Conservation (phyloP, 2,888 invertebrate genomes). For the Campoplex capitator region DNA sequence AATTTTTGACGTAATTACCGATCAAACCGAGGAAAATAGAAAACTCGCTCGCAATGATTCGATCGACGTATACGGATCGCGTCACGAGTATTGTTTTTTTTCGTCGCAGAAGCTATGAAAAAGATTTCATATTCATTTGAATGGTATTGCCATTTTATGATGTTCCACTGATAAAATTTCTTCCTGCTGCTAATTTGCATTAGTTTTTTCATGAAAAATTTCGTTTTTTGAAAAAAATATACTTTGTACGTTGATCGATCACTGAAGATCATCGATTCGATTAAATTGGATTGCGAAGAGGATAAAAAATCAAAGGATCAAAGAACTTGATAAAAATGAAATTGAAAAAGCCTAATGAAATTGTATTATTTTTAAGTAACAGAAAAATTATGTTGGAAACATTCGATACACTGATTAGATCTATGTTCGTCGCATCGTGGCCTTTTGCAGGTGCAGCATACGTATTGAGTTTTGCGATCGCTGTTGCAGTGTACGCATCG, state of each 20-base stretch:
- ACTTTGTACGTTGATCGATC: too few relatives aligned
- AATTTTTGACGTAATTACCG: too few relatives aligned
- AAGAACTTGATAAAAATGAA: not conserved
- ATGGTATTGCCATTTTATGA: too few relatives aligned
- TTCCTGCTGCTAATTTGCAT: too few relatives aligned
- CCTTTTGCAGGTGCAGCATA: not conserved
- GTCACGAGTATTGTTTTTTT: too few relatives aligned
- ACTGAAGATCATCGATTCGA: too few relatives aligned
- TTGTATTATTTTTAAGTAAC: not conserved
- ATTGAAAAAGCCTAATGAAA: not conserved
- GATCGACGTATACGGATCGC: too few relatives aligned
- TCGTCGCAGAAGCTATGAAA: too few relatives aligned
- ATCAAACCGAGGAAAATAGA: too few relatives aligned
- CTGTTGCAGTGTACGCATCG: slow-evolving; percentile 6
- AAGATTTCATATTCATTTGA: too few relatives aligned
- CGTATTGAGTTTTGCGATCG: slow-evolving; percentile 9
- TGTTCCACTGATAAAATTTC: too few relatives aligned
- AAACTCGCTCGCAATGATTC: too few relatives aligned
- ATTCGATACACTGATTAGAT: slow-evolving; percentile 1
- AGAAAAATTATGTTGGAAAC: not conserved
- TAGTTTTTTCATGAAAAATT: not conserved
- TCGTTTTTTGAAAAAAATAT: not conserved
- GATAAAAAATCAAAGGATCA: not conserved
- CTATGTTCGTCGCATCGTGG: slow-evolving; percentile 7
- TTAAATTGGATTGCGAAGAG: not conserved